Evolutionary conservation across 1,140 invertebrate genomes (phyloP).

Genomic region (Homalodisca vitripennis): DNA sequence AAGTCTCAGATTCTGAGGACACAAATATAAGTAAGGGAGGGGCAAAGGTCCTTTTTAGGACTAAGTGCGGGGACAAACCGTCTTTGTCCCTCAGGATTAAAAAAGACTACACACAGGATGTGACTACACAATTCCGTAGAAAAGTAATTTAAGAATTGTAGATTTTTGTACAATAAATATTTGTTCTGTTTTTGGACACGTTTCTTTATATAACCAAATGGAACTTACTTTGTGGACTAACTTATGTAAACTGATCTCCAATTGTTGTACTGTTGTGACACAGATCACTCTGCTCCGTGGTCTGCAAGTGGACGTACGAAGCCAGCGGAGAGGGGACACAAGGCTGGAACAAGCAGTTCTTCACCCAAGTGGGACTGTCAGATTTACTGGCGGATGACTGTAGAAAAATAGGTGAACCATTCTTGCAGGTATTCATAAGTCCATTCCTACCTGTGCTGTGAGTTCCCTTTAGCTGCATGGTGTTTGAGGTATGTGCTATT

Average conservation of each 20-base stretch:
- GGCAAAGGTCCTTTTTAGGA: no score
- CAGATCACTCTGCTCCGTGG: slow-evolving; percentile 87
- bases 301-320: slow-evolving; percentile 95
- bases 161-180: not conserved
- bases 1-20: no score
- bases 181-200: not conserved
- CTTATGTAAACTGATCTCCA: not conserved
- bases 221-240: no score
- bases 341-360: slow-evolving; percentile 76
- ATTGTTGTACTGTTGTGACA: slow-evolving; percentile 34
- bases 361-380: slow-evolving; percentile 69
- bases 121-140: not conserved
- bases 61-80: no score
- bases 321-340: slow-evolving; percentile 54
- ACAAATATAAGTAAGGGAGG: no score
- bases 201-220: not conserved
- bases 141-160: not conserved
- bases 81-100: no score
- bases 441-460: no score
- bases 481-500: no score
- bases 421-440: not conserved
- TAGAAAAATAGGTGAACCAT: slow-evolving; percentile 67
- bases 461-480: no score
- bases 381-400: slow-evolving; percentile 71
- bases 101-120: not conserved